These are phyloP conservation scores for Lytechinus pictus DNA, from an alignment of 35 echinoderm and acorn worm species.

Conservation along the genomic window DNA sequence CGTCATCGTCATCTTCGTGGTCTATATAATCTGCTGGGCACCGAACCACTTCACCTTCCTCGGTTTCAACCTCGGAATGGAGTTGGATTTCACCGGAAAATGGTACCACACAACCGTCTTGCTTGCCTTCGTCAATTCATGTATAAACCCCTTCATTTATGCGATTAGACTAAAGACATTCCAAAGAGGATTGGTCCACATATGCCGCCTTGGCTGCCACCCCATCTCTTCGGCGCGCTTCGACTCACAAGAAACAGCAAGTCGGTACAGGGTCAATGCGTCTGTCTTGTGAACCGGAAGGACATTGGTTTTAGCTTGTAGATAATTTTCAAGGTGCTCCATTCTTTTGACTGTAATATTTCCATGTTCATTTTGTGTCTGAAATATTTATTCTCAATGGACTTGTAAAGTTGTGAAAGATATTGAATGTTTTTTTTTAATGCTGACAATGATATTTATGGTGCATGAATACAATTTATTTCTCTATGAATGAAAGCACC, in stretches of 20 bases:
- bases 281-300: neutral
- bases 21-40: slow-evolving; percentile 74
- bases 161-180: slow-evolving; percentile 64
- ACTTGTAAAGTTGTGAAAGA: neutral
- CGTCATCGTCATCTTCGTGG: slow-evolving; percentile 59
- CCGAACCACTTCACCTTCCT: slow-evolving; percentile 78
- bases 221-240: neutral
- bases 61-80: slow-evolving; percentile 52
- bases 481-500: too few relatives aligned
- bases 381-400: neutral
- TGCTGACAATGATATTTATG: too few relatives aligned
- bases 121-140: slow-evolving; percentile 71
- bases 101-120: slow-evolving; percentile 77
- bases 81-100: slow-evolving; percentile 56
- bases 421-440: neutral
- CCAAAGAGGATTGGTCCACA: slow-evolving; percentile 55
- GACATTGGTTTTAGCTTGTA: neutral
- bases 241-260: neutral
- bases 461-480: too few relatives aligned
- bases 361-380: neutral
- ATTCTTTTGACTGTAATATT: neutral
- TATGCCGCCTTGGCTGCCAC: neutral
- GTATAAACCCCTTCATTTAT: slow-evolving; percentile 78
- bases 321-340: neutral
- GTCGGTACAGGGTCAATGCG: neutral